Evolutionary conservation across 2,797 vertebrate genomes (phyloP).

Genomic region (Micrastur ruficollis): DNA sequence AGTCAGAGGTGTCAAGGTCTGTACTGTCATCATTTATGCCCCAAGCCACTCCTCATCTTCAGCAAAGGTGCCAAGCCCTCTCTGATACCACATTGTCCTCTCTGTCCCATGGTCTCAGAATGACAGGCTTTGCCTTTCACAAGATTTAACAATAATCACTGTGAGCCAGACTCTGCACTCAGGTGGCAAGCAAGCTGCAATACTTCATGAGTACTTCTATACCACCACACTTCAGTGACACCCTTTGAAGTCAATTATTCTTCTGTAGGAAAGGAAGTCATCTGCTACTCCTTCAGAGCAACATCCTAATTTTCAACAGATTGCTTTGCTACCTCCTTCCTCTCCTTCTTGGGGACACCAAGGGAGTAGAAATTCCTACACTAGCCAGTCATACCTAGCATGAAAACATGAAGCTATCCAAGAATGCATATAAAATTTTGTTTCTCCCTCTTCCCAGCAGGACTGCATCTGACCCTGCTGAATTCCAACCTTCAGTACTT

Average conservation of each 20-base stretch:
- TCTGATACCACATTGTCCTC: not conserved
- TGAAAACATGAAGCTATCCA: not conserved
- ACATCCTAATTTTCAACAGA: not conserved
- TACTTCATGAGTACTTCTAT: not conserved
- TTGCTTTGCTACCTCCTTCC: not conserved
- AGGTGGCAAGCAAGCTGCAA: not conserved
- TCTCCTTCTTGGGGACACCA: not conserved
- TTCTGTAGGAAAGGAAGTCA: not conserved
- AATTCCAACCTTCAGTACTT: not conserved
- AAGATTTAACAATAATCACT: not conserved
- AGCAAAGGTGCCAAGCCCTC: not conserved
- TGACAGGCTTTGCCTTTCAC: not conserved
- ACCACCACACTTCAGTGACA: not conserved
- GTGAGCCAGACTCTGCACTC: not conserved
- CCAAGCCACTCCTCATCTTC: not conserved
- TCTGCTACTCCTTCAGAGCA: not conserved
- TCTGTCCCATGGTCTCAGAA: not conserved
- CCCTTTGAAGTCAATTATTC: not conserved
- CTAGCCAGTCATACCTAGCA: not conserved
- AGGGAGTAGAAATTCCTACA: not conserved
- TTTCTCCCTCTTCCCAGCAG: not conserved
- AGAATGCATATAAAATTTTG: not conserved
- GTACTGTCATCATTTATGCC: not conserved
- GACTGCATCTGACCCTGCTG: not conserved
- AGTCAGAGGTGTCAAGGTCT: not conserved